These are phyloP conservation scores for Ctenosaura bakeri DNA, from an alignment of 2,797 vertebrate genomes.

Conservation along the genomic window DNA sequence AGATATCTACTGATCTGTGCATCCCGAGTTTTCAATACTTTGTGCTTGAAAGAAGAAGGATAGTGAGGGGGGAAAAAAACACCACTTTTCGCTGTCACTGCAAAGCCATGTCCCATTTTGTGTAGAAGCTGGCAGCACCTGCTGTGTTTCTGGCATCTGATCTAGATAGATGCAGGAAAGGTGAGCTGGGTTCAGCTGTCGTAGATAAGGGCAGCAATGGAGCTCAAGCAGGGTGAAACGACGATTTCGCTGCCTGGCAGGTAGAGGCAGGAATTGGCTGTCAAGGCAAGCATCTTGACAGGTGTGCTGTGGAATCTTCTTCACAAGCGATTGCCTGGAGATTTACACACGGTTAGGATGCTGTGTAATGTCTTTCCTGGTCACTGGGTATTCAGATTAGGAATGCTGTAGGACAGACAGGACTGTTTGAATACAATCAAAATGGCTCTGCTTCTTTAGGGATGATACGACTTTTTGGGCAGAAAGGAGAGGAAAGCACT, in stretches of 20 bases:
- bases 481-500: constrained; percentile 18
- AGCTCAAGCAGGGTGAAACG: constrained; percentile 56
- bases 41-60: constrained; percentile 5
- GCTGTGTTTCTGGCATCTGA: constrained; percentile 43
- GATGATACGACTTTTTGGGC: neutral
- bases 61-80: neutral
- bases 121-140: constrained; percentile 43
- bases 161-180: constrained; percentile 61
- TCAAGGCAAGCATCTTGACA: constrained; percentile 33
- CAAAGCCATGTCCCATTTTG: constrained; percentile 6
- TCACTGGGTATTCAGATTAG: constrained; percentile 24
- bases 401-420: constrained; percentile 8
- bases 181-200: constrained; percentile 53
- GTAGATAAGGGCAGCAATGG: constrained; percentile 49
- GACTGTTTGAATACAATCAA: constrained; percentile 12
- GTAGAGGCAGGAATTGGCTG: constrained; percentile 34
- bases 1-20: neutral
- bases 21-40: neutral
- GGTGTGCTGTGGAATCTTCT: constrained; percentile 12
- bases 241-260: constrained; percentile 48
- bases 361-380: constrained; percentile 23
- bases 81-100: neutral
- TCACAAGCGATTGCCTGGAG: constrained; percentile 35
- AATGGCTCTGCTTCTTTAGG: constrained; percentile 34
- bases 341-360: constrained; percentile 27